phyloP scores from a whole-genome alignment of 2,888 invertebrate genomes.

The Dynastes tityus region DNA sequence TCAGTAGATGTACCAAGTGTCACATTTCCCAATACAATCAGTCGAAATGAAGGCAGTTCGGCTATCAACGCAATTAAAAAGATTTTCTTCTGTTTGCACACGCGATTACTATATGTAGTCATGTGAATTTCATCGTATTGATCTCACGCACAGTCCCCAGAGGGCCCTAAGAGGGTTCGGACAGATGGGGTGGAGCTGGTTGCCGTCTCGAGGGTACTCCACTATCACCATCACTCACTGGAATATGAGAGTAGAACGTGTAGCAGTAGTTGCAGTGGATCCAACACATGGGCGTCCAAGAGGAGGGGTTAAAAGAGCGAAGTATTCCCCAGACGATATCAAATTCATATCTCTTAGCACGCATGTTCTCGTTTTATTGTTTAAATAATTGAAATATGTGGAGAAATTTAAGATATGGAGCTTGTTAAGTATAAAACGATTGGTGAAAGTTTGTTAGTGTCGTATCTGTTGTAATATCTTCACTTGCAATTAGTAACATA shows the following conservation, averaged over 20 bases:
- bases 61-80: slow-evolving; percentile 45
- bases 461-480: too few species aligned
- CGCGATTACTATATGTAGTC: slow-evolving; percentile 49
- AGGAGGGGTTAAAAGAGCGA: slow-evolving; percentile 7
- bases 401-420: too few species aligned
- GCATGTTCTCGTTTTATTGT: neutral
- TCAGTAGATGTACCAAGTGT: slow-evolving; percentile 28
- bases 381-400: neutral
- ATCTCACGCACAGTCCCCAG: slow-evolving; percentile 60
- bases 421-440: too few species aligned
- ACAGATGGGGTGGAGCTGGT: slow-evolving; percentile 57
- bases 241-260: slow-evolving; percentile 50
- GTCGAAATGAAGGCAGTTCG: slow-evolving; percentile 27
- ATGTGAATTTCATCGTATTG: slow-evolving; percentile 56
- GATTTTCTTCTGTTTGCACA: slow-evolving; percentile 46
- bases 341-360: slow-evolving; percentile 1
- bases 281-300: slow-evolving; percentile 27
- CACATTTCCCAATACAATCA: slow-evolving; percentile 32
- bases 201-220: slow-evolving; percentile 57
- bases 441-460: too few species aligned
- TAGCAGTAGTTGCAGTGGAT: slow-evolving; percentile 20
- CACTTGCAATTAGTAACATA: too few species aligned
- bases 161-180: slow-evolving; percentile 60
- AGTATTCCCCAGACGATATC: neutral
- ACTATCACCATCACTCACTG: slow-evolving; percentile 57